These are phyloP conservation scores for Cephus nigrinus DNA, from an alignment of 2,888 invertebrate genomes.

Conservation along the genomic window DNA sequence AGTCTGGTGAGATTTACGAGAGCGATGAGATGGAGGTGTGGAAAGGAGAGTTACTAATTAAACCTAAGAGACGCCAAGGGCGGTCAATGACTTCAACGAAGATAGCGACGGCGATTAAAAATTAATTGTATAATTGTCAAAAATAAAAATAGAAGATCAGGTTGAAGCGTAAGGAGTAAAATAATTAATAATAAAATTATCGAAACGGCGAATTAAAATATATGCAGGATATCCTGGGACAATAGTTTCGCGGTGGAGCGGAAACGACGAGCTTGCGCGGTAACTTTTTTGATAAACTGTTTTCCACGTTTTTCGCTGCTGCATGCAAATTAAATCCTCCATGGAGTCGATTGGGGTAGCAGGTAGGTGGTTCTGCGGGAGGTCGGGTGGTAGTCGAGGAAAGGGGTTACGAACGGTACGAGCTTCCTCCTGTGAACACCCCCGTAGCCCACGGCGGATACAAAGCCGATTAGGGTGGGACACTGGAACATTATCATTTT, in stretches of 20 bases:
- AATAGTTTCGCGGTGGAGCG: background rate
- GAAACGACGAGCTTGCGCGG: slow-evolving; percentile 41
- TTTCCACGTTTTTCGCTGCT: slow-evolving; percentile 59
- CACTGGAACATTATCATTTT: slow-evolving; percentile 60
- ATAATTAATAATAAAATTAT: slow-evolving; percentile 12
- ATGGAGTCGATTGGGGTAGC: slow-evolving; percentile 22
- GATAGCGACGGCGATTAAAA: background rate
- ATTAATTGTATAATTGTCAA: slow-evolving; percentile 5
- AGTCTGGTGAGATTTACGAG: slow-evolving; percentile 16
- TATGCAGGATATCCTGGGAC: slow-evolving; percentile 3
- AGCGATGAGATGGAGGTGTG: slow-evolving; percentile 22
- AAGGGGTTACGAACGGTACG: slow-evolving; percentile 8
- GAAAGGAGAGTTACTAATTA: slow-evolving; percentile 37
- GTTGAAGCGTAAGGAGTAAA: background rate
- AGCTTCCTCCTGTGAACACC: slow-evolving; percentile 16
- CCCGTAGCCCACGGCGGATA: slow-evolving; percentile 43
- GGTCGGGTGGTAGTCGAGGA: background rate
- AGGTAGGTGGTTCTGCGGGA: slow-evolving; percentile 5
- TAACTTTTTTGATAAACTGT: slow-evolving; percentile 63
- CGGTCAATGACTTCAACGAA: background rate
- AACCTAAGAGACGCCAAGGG: slow-evolving; percentile 20
- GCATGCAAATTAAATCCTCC: slow-evolving; percentile 62
- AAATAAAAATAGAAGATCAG: background rate
- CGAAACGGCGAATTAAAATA: slow-evolving; percentile 13
- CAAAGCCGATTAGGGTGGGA: slow-evolving; percentile 61